A percentile compares a stretch with the other conserved stretches of the same genome.
These are phyloP conservation scores for Acanthisitta chloris DNA, from an alignment of 2,113 vertebrate species.

Conservation along the genomic window DNA sequence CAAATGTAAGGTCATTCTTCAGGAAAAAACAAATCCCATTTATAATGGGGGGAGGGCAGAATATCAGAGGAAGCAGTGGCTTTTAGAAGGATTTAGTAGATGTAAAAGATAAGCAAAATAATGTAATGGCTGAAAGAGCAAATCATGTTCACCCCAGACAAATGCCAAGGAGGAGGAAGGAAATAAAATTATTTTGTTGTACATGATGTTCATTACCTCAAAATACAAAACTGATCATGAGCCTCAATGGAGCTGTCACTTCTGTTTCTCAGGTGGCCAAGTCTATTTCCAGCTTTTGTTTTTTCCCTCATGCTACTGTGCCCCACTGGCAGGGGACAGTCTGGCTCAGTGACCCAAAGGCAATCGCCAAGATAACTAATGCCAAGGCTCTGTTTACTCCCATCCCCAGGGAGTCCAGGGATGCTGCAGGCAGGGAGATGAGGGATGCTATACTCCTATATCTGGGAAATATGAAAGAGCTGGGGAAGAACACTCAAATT, in stretches of 20 bases:
- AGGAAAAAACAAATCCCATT: not conserved
- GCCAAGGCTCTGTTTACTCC: not conserved
- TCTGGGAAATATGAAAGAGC: not conserved
- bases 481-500: not conserved
- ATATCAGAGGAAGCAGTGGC: not conserved
- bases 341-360: not conserved
- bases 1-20: not conserved
- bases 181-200: not conserved
- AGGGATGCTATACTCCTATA: not conserved
- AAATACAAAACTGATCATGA: not conserved
- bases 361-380: not conserved
- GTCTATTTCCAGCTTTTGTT: not conserved
- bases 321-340: fast-evolving
- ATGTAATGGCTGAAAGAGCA: not conserved
- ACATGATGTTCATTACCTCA: not conserved
- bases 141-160: not conserved
- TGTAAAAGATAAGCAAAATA: not conserved
- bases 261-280: not conserved
- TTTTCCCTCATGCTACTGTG: not conserved
- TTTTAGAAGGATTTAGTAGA: not conserved
- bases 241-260: not conserved
- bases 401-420: not conserved
- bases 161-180: not conserved
- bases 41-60: not conserved
- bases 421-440: not conserved